Percentiles rank a stretch among this genome's conserved stretches.
These are phyloP conservation scores for Alligator mississippiensis DNA, from an alignment of 2,113 vertebrate genomes.

Conservation along the genomic window DNA sequence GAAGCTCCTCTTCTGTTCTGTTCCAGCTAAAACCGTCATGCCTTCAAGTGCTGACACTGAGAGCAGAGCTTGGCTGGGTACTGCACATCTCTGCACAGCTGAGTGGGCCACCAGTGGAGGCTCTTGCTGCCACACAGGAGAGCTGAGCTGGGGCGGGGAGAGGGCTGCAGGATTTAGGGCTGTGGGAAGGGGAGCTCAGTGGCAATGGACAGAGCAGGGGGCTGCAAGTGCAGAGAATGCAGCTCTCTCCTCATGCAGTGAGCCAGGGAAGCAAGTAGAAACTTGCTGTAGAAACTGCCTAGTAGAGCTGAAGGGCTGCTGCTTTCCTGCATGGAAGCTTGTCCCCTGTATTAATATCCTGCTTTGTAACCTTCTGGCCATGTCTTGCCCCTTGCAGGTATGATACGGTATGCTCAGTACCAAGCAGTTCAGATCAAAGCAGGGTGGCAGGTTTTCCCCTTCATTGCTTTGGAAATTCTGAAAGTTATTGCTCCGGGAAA, in stretches of 20 bases:
- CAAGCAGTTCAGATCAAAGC: neutral
- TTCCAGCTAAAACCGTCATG: neutral
- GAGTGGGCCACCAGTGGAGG: neutral
- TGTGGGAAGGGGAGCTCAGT: neutral
- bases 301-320: neutral
- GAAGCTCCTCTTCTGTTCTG: neutral
- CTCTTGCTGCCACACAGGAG: neutral
- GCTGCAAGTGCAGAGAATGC: too few relatives aligned
- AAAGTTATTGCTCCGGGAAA: conserved; percentile 19
- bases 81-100: neutral
- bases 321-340: neutral
- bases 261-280: too few relatives aligned
- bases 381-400: neutral
- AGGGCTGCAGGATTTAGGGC: neutral
- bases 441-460: neutral
- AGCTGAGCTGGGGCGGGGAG: neutral
- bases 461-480: neutral
- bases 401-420: neutral
- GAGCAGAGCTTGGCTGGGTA: neutral
- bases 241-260: neutral
- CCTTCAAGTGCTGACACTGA: neutral
- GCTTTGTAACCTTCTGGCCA: rapidly evolving
- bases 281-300: neutral
- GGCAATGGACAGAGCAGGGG: neutral
- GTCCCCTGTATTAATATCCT: rapidly evolving